Conservation (phyloP, 2,888 invertebrate genomes). For the Nomada ferruginata region DNA sequence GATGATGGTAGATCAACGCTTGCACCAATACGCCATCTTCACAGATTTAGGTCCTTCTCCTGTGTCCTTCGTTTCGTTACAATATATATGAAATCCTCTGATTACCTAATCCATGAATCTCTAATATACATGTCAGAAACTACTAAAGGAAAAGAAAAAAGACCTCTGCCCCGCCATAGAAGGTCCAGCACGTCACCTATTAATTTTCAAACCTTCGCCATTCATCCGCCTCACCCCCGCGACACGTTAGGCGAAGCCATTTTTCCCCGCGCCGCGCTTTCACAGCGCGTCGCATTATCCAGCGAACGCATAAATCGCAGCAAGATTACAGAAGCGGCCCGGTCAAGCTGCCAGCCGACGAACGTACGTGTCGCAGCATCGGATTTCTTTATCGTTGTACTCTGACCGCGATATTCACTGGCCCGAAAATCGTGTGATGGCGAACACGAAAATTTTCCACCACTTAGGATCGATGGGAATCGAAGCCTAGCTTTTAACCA, state of each 20-base stretch:
- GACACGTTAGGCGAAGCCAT: not conserved
- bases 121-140: not conserved
- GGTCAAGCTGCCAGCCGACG: conserved; percentile 1
- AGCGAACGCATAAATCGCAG: conserved; percentile 30
- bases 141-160: not conserved
- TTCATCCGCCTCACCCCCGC: not conserved
- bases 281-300: conserved; percentile 22
- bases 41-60: too few species aligned
- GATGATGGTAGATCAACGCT: not conserved
- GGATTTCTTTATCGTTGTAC: conserved; percentile 51
- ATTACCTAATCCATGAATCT: too few species aligned
- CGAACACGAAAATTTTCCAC: conserved; percentile 61
- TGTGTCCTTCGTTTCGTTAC: too few species aligned
- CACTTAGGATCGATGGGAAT: conserved; percentile 63
- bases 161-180: too few species aligned
- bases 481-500: conserved; percentile 65
- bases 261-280: not conserved
- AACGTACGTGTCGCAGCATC: conserved; percentile 6
- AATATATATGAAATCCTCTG: too few species aligned
- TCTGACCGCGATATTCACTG: conserved; percentile 55
- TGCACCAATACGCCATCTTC: not conserved
- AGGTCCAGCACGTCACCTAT: not conserved
- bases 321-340: conserved; percentile 41
- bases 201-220: not conserved
- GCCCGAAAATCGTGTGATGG: conserved; percentile 41